phyloP scores from a whole-genome alignment of 2,888 invertebrate genomes.

The Polietes domitor region DNA sequence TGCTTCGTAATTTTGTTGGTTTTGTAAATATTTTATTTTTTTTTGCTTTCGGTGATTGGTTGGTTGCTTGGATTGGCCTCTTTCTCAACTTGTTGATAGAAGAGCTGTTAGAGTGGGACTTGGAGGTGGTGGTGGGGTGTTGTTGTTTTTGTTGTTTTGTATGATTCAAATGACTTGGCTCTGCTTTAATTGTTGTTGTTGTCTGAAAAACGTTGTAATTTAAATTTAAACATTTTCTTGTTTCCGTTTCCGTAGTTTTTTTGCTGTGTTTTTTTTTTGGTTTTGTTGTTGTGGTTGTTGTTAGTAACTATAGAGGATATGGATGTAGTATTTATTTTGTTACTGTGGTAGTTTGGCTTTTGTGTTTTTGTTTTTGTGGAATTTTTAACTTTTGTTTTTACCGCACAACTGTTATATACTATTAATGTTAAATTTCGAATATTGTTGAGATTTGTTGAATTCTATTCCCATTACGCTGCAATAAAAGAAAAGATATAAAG shows the following conservation, averaged over 20 bases:
- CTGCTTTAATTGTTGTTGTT: slow-evolving; percentile 35
- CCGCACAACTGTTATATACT: slow-evolving; percentile 19
- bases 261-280: slow-evolving; percentile 1
- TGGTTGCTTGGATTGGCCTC: slow-evolving; percentile 3
- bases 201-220: slow-evolving; percentile 40
- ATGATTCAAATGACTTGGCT: slow-evolving; percentile 8
- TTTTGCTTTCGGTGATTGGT: slow-evolving; percentile 48
- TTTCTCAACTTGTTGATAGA: slow-evolving; percentile 22
- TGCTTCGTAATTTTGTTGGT: not conserved
- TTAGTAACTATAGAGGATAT: slow-evolving; percentile 37
- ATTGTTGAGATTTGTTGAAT: slow-evolving; percentile 2
- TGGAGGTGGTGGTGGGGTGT: not conserved
- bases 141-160: not conserved
- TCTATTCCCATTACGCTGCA: slow-evolving; percentile 25
- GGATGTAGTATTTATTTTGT: slow-evolving; percentile 17
- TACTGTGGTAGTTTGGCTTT: slow-evolving; percentile 13
- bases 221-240: slow-evolving; percentile 48
- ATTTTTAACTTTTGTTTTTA: not conserved
- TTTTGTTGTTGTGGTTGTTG: slow-evolving; percentile 7
- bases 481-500: slow-evolving; percentile 2
- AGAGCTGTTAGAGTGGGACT: not conserved
- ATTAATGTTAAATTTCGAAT: not conserved
- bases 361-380: slow-evolving; percentile 12
- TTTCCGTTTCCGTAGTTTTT: slow-evolving; percentile 40
- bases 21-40: slow-evolving; percentile 8